phyloP scores from a whole-genome alignment of 2,113 vertebrate genomes.

The Thamnophis sirtalis region DNA sequence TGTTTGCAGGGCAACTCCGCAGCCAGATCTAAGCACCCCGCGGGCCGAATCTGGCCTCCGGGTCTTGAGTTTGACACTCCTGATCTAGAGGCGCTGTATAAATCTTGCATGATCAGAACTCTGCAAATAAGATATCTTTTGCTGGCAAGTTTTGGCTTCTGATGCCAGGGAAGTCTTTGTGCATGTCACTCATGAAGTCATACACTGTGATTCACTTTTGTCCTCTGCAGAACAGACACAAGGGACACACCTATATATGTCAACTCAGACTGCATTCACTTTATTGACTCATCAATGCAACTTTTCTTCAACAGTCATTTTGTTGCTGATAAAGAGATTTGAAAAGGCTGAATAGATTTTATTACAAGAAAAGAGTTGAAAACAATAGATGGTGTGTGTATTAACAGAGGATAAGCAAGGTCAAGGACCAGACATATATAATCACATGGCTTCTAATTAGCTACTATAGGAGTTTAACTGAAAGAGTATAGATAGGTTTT shows the following conservation, averaged over 20 bases:
- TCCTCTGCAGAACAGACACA: background rate
- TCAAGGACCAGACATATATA: background rate
- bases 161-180: background rate
- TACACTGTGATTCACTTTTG: background rate
- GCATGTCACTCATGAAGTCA: background rate
- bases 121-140: background rate
- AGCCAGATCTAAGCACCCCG: too few species aligned
- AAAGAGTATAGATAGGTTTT: constrained; percentile 38
- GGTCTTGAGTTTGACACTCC: too few species aligned
- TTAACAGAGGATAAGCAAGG: background rate
- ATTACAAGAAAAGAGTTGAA: fast-evolving
- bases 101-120: background rate
- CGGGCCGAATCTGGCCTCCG: too few species aligned
- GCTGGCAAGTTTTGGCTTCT: background rate
- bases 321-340: constrained; percentile 1
- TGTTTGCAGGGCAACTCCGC: too few species aligned
- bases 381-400: background rate
- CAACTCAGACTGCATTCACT: constrained; percentile 19
- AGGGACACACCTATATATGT: constrained; percentile 10
- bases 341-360: background rate
- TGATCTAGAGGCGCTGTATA: background rate
- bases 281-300: constrained; percentile 40
- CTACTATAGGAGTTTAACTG: constrained; percentile 25
- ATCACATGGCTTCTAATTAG: background rate
- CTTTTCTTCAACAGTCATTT: constrained; percentile 1